Evolutionary conservation across 2,113 vertebrate genomes (phyloP).

Genomic region (Atrichornis clamosus): DNA sequence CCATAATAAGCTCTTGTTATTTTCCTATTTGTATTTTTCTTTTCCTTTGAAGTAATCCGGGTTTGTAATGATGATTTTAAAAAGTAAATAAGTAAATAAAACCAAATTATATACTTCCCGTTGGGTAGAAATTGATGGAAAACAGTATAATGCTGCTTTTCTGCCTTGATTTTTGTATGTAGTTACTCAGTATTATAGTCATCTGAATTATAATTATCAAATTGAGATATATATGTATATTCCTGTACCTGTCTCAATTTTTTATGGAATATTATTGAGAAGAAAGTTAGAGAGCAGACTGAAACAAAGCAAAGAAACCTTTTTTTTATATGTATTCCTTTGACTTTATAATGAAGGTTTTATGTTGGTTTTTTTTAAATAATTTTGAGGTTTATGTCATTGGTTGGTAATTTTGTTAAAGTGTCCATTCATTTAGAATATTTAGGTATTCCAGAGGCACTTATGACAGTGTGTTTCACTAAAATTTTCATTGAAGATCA

Average conservation of each 20-base stretch:
- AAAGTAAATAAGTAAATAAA: background rate
- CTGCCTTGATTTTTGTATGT: background rate
- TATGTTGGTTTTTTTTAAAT: rapidly evolving
- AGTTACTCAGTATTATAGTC: background rate
- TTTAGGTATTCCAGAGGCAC: background rate
- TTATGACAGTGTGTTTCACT: background rate
- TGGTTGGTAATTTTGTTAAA: background rate
- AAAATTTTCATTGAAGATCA: background rate
- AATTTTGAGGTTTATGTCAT: background rate
- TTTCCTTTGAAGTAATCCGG: background rate
- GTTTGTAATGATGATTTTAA: background rate
- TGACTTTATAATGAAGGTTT: background rate
- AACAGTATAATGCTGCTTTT: background rate
- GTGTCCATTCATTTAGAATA: background rate
- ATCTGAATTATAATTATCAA: background rate
- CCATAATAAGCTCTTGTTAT: background rate
- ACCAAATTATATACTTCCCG: background rate
- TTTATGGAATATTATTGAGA: background rate
- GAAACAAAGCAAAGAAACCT: background rate
- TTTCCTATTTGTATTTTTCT: background rate
- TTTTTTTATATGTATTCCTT: background rate
- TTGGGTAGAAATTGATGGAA: background rate
- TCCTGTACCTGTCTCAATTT: background rate
- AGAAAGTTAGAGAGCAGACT: background rate
- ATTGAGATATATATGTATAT: background rate